Evolutionary conservation across 2,797 vertebrate species (phyloP), one percentile per base, ranked within the genome.

Genomic region (Graptemys geographica): DNA sequence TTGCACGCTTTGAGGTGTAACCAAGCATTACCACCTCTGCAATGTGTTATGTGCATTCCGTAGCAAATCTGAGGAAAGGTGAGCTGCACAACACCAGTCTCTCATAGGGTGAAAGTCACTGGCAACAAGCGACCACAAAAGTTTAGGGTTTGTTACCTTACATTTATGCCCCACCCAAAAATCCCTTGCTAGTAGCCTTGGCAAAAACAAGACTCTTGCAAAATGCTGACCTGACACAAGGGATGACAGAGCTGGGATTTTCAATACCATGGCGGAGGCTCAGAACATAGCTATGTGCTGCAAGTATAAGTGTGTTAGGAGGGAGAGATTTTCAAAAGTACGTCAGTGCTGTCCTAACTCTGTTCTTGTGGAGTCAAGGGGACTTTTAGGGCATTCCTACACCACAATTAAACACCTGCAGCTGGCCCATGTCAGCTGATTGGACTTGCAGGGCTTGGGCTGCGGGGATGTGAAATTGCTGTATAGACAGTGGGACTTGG

Each of bases 171-270:
- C 85, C 74, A 78, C 28, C 44, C 83, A 84, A 76, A 13, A 87
- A 93, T 28, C 16, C 55, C 9, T 37, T 1, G 4, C 18, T 93
- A 44, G 81, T 79, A 94, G 86, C 52, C 59, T 86, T 93, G 95
- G 84, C 90, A 89, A 69, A 83, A 52, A 27, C 7, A 44, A 76
- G 41, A 27, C 23, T 27, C 41, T 27, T 15, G 21, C 11, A 76
- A 44, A 11, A 37, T 44, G 72, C 72, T 76, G 72, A 76, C 37
- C 23, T 76, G 41, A 41, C 41, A 41, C 23, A 6, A 25, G 12
- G 37, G 11, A 44, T 25, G 72, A 74, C 37, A 25, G 72, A 44
- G 72, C 6, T 47, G 41, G 23, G 41, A 25, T 18, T 69, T 19
- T 19, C 31, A 65, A 8, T 10, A 27, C 37, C 72, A 44, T 44